Evolutionary conservation across 2,113 vertebrate species (phyloP), one percentile per base, ranked within the genome.

Genomic region (Tupaia tana): DNA sequence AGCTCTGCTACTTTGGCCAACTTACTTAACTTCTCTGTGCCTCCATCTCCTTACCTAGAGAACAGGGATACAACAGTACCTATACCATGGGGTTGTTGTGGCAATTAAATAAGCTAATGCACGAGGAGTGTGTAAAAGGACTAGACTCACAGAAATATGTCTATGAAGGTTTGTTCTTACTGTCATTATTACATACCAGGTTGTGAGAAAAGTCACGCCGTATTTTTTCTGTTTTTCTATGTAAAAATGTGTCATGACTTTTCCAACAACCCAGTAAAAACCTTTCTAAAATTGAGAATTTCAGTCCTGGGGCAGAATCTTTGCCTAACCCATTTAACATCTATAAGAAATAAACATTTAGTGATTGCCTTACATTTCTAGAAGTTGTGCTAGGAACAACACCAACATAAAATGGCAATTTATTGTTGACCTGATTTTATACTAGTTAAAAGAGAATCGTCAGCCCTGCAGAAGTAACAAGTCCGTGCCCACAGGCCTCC

Each of bases 401-500:
- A 73, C 59, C 77, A 52, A 59, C 29, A 31, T 43, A 77, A 86
- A 25, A 69, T 27, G 64, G 58, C 97, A 92, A 77, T 6, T 4
- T 97, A 78, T 87, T 86, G 90, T 77, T 75, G 74, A 34, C 75
- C 92, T 90, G 91, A 95, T 94, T 97, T 98, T 96, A 90, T 82
- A 95, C 93, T 75, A 71, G 91, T 93, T 97, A 94, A 97, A 97
- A 96, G 86, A 93, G 95, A 97, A 52, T 85, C 69, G 1, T 87
- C 89, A 75, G 54, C 94, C 95, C 88, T 92, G 54, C 90, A 93
- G 97, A 98, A 97, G 85, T 93, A 97, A 97, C 92, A 71, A 78
- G 70, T 92, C 80, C 54, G 69, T 97, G 89, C 93, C 97, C 95
- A 20, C 92, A 66, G 0, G 78, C 97, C 91, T 96, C 86, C 90